Percentiles rank a stretch among this genome's conserved stretches.
phyloP scores from a whole-genome alignment of 2,113 vertebrate species.

The Ameiurus melas region DNA sequence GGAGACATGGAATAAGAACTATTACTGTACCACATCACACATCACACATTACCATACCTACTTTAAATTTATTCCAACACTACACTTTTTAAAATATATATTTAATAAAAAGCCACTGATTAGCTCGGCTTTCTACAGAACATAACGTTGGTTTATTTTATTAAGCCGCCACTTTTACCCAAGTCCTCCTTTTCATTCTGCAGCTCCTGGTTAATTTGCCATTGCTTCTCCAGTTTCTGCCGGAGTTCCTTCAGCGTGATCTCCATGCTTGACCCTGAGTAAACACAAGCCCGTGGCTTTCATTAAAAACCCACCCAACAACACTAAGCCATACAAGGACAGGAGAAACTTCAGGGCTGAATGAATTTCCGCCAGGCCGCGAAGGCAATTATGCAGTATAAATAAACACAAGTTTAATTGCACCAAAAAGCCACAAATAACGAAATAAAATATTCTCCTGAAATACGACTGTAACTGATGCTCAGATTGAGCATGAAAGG shows the following conservation, averaged over 20 bases:
- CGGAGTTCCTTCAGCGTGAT: slow-evolving; percentile 70
- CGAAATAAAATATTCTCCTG: background rate
- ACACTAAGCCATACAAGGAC: background rate
- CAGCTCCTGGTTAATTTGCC: slow-evolving; percentile 71
- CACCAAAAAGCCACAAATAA: background rate
- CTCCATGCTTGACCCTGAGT: slow-evolving; percentile 66
- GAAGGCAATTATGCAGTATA: background rate
- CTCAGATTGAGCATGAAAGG: background rate
- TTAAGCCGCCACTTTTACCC: slow-evolving; percentile 58
- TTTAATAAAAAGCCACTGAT: background rate
- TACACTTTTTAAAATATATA: too few relatives aligned
- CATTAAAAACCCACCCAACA: background rate
- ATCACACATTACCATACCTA: background rate
- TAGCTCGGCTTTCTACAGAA: background rate
- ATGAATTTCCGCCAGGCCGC: background rate
- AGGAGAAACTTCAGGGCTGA: background rate
- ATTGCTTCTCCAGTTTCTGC: slow-evolving; percentile 73
- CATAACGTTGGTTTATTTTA: background rate
- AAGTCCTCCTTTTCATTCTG: slow-evolving; percentile 70
- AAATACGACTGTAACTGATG: background rate
- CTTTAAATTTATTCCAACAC: background rate
- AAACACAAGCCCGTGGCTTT: background rate
- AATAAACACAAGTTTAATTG: background rate
- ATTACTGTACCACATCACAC: background rate
- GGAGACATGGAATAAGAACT: background rate